Evolutionary conservation across 2,888 invertebrate genomes (phyloP), one percentile per base, ranked within the genome.

Genomic region (Cerastis leucographa): DNA sequence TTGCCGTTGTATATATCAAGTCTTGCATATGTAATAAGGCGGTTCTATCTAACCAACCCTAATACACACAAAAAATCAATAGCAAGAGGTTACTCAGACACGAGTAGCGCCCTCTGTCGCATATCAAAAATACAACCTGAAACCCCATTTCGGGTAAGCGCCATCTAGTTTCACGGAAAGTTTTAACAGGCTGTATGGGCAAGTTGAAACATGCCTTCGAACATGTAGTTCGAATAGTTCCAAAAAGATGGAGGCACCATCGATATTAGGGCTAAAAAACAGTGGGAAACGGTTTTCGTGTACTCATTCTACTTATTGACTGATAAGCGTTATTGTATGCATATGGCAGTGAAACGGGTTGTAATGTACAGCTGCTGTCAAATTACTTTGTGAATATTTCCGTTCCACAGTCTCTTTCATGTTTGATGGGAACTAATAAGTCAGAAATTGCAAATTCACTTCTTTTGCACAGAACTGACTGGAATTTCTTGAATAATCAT

Each of bases 271-370:
- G 54, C 17, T 59, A 71, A 76, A 67, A 79, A 76, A 64, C 29
- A 17, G 68, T 64, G 40, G 25, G 59, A 56, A 84, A 74, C 68
- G n/a, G 71, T 77, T 66, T 74, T 74, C 56, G 66, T 80, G 85
- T 78, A 80, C 66, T 62, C 70, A 73, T 59, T 76, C 42, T 67
- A 76, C 66, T 72, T 68, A 76, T 79, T 69, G 67, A 78, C 59
- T 85, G 78, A 85, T 85, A 80, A 84, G 77, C 74, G 64, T 71
- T 78, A 80, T 80, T 79, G 74, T 81, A 65, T 87, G 75, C 76
- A 76, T 68, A 78, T 56, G 68, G 79, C 51, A 84, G 71, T 81
- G 59, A 71, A 85, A 85, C 87, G 71, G 67, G 81, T 81, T 87
- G 68, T 72, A 76, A 61, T 72, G 64, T 64, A 51, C 73, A 79